Percentiles rank a stretch among this genome's conserved stretches.
Evolutionary conservation across 2,888 invertebrate genomes (phyloP).

Genomic region (Machimus atricapillus): DNA sequence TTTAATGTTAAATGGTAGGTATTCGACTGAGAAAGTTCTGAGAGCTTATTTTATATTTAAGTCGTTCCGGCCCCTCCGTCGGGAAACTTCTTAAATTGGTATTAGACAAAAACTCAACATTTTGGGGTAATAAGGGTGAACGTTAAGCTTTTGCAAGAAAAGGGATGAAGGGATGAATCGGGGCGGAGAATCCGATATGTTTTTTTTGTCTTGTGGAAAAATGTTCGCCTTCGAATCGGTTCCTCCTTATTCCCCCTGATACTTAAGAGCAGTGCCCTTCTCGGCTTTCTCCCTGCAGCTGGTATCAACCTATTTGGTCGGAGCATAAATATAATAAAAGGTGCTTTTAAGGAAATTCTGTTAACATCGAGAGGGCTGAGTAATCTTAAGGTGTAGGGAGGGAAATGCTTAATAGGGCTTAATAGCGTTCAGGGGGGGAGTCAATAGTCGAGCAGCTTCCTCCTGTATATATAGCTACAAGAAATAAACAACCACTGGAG

Average conservation of each 20-base stretch:
- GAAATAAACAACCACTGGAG: constrained; percentile 2
- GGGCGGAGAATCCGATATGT: constrained; percentile 8
- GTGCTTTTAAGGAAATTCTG: constrained; percentile 50
- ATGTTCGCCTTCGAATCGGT: constrained; percentile 3
- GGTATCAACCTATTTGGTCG: constrained; percentile 46
- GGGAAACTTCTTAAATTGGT: constrained; percentile 26
- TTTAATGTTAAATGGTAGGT: constrained; percentile 50
- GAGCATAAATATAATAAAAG: constrained; percentile 50
- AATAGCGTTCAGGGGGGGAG: background rate
- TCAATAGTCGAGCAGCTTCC: background rate
- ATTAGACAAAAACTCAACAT: constrained; percentile 25
- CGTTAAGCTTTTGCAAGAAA: background rate
- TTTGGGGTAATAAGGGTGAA: constrained; percentile 28
- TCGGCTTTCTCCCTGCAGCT: constrained; percentile 14
- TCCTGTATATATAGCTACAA: background rate
- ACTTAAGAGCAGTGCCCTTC: constrained; percentile 35
- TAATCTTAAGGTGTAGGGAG: constrained; percentile 16
- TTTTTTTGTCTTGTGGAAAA: constrained; percentile 36
- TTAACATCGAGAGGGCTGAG: constrained; percentile 44
- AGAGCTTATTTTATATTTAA: constrained; percentile 47
- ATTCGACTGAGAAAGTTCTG: constrained; percentile 49
- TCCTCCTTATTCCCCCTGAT: background rate
- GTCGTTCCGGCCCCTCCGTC: background rate
- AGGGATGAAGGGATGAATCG: constrained; percentile 4
- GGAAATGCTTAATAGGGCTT: constrained; percentile 17